Evolutionary conservation across 2,888 invertebrate species (phyloP).

Genomic region (Caradrina kadenii): DNA sequence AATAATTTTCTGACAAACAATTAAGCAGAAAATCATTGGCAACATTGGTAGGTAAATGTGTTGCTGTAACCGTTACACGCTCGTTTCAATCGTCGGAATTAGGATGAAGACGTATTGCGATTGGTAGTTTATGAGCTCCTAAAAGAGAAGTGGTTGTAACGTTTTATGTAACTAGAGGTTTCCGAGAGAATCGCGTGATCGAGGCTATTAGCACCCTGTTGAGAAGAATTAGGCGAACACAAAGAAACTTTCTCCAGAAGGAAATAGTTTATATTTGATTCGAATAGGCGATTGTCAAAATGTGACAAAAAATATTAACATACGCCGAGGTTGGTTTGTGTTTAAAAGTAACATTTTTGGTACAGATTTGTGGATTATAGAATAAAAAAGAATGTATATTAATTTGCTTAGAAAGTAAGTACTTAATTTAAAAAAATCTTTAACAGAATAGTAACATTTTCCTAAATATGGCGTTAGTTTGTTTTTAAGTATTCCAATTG

Average conservation of each 20-base stretch:
- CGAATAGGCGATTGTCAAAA: not conserved
- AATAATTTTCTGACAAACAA: conserved; percentile 46
- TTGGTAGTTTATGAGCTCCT: conserved; percentile 28
- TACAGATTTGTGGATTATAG: too few relatives aligned
- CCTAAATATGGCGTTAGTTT: too few relatives aligned
- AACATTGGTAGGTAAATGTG: conserved; percentile 24
- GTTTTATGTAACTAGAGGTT: conserved; percentile 25
- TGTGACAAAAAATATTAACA: not conserved
- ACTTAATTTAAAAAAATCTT: too few relatives aligned
- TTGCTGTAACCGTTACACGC: conserved; percentile 12
- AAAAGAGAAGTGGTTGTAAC: conserved; percentile 23
- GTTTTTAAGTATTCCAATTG: too few relatives aligned
- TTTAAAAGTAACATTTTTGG: conserved; percentile 3
- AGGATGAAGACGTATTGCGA: conserved; percentile 27
- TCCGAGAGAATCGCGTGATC: conserved; percentile 25
- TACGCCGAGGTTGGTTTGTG: not conserved
- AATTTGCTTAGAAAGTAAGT: too few relatives aligned
- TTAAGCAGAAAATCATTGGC: conserved; percentile 37
- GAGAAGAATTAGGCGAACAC: conserved; percentile 16
- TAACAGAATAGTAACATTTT: too few relatives aligned
- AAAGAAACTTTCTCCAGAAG: conserved; percentile 7
- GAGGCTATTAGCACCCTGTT: conserved; percentile 14
- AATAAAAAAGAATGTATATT: not conserved
- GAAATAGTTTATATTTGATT: conserved; percentile 14
- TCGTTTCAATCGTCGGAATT: conserved; percentile 19